Conservation (phyloP, 2,888 invertebrate species). For the Epistrophe eligans region DNA sequence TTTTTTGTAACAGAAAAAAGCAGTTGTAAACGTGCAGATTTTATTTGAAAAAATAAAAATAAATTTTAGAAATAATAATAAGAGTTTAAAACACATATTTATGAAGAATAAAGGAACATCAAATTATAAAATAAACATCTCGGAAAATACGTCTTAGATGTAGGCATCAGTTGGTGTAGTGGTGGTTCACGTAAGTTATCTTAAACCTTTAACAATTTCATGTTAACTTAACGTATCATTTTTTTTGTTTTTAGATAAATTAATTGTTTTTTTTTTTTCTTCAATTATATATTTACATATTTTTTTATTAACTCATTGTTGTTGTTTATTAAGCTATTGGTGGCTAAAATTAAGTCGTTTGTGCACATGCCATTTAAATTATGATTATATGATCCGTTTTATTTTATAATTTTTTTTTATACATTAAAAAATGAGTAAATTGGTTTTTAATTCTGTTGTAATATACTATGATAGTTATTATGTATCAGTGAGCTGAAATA, state of each 20-base stretch:
- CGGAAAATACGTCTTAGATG: slow-evolving; percentile 74
- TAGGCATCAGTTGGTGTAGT: slow-evolving; percentile 78
- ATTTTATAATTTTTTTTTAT: slow-evolving; percentile 6
- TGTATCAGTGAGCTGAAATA: slow-evolving; percentile 53
- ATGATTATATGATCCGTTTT: slow-evolving; percentile 49
- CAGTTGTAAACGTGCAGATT: slow-evolving; percentile 58
- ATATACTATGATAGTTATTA: slow-evolving; percentile 51
- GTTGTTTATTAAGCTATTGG: slow-evolving; percentile 68
- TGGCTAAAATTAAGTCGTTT: slow-evolving; percentile 66
- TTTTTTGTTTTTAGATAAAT: slow-evolving; percentile 6
- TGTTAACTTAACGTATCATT: not conserved
- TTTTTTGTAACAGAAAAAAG: slow-evolving; percentile 55
- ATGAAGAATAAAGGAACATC: slow-evolving; percentile 44
- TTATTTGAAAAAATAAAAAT: slow-evolving; percentile 15
- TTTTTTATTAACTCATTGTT: slow-evolving; percentile 42
- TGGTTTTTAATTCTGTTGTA: slow-evolving; percentile 29
- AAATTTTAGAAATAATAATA: slow-evolving; percentile 48
- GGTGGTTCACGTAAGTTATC: slow-evolving; percentile 76
- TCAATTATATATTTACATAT: slow-evolving; percentile 43
- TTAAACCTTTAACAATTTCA: slow-evolving; percentile 57
- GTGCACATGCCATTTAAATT: slow-evolving; percentile 66
- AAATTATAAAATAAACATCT: slow-evolving; percentile 54
- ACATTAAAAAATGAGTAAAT: slow-evolving; percentile 56
- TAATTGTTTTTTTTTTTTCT: slow-evolving; percentile 34
- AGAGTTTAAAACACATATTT: slow-evolving; percentile 57